Evolutionary conservation across 2,113 vertebrate species (phyloP).

Genomic region (Corythoichthys intestinalis): DNA sequence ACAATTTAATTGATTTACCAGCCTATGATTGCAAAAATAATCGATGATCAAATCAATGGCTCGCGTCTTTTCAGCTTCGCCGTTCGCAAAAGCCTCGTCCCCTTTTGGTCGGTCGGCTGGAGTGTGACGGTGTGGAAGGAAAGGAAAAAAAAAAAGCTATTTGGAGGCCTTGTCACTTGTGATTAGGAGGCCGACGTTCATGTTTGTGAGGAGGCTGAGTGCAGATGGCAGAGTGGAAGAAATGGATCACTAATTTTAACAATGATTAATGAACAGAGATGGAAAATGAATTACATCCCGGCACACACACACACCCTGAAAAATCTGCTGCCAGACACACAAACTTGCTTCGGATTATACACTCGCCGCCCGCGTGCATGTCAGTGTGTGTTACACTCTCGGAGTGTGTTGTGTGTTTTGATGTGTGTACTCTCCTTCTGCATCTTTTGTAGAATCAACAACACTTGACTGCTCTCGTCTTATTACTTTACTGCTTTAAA

Average conservation of each 20-base stretch:
- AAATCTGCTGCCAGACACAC: conserved; percentile 95
- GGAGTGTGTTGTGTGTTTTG: conserved; percentile 7
- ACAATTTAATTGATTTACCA: too few species aligned
- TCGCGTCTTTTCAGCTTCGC: too few species aligned
- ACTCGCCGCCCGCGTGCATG: conserved; percentile 27
- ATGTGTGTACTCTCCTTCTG: conserved; percentile 65
- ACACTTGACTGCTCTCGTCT: conserved; percentile 96
- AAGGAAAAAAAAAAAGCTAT: conserved; percentile 78
- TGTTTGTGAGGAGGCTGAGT: conserved; percentile 99
- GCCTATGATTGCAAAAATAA: too few species aligned
- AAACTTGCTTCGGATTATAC: conserved; percentile 79
- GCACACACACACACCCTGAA: conserved; percentile 61
- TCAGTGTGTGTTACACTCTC: conserved; percentile 6
- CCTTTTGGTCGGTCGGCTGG: neutral
- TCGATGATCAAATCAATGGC: too few species aligned
- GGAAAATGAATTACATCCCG: conserved; percentile 99
- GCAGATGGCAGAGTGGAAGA: conserved; percentile 99
- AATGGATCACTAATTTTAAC: conserved; percentile 99
- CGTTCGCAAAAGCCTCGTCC: too few species aligned
- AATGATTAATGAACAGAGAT: conserved; percentile 99
- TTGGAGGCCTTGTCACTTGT: conserved; percentile 99
- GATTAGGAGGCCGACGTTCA: conserved; percentile 99
- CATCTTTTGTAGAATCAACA: conserved; percentile 99
- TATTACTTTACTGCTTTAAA: conserved; percentile 94
- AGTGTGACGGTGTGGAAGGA: conserved; percentile 80